Conservation (phyloP, 1,140 invertebrate species). For the Ceratina australensis region DNA sequence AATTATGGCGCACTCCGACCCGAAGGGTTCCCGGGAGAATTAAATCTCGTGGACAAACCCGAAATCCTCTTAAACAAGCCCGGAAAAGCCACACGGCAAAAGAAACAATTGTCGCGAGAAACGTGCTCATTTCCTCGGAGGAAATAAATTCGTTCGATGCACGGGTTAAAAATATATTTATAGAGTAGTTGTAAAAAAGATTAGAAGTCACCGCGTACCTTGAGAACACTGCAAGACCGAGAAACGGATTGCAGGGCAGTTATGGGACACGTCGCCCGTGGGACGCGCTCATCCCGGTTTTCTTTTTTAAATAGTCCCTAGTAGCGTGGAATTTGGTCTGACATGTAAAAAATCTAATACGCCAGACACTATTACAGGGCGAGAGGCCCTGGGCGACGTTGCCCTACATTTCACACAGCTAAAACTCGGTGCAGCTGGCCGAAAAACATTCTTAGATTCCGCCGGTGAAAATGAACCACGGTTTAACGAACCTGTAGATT, state of each 20-base stretch:
- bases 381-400: constrained; percentile 30
- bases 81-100: background rate
- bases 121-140: too few relatives aligned
- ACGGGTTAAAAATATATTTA: too few relatives aligned
- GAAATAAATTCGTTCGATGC: too few relatives aligned
- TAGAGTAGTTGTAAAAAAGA: too few relatives aligned
- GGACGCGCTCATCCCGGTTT: background rate
- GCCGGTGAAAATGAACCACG: too few relatives aligned
- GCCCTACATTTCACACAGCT: constrained; percentile 38
- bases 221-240: background rate
- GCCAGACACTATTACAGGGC: constrained; percentile 41
- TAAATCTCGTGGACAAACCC: constrained; percentile 12
- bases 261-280: constrained; percentile 1
- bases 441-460: background rate
- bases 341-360: constrained; percentile 57
- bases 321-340: constrained; percentile 28
- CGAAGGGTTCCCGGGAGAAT: background rate
- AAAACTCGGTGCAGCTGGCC: background rate
- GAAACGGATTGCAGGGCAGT: background rate
- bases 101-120: background rate
- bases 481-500: background rate
- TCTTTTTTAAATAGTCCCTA: background rate
- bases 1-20: constrained; percentile 20
- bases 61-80: constrained; percentile 1
- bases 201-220: too few relatives aligned